Conservation (phyloP, 2,888 invertebrate genomes). For the Microlaimidae sp. region DNA sequence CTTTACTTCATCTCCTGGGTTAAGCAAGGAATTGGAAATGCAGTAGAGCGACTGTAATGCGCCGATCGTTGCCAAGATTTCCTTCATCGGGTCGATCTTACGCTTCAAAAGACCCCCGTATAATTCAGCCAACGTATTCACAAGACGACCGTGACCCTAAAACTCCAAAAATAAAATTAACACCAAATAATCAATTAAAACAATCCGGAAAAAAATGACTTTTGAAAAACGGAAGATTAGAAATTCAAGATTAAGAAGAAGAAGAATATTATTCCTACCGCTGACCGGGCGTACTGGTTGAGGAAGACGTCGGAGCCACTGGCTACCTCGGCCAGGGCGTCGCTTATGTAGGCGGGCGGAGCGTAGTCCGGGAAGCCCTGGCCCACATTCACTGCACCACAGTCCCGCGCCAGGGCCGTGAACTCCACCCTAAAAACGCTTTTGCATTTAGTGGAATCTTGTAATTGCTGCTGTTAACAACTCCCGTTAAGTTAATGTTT, state of each 20-base stretch:
- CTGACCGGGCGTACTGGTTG: slow-evolving; percentile 31
- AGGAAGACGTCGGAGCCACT: no score
- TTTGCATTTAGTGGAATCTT: no score
- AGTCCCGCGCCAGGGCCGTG: slow-evolving; percentile 27
- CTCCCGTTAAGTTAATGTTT: no score
- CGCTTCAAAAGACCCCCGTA: slow-evolving; percentile 61
- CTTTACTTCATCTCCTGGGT: slow-evolving; percentile 52
- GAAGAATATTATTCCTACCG: no score
- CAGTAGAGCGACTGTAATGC: slow-evolving; percentile 86
- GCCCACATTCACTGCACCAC: slow-evolving; percentile 32
- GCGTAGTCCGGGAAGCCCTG: slow-evolving; percentile 35
- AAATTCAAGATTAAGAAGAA: no score
- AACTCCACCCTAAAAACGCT: slow-evolving; percentile 35
- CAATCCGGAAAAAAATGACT: no score
- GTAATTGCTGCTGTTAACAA: no score
- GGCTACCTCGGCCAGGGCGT: slow-evolving; percentile 25
- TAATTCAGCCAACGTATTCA: slow-evolving; percentile 61
- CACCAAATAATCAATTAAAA: no score
- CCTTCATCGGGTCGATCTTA: slow-evolving; percentile 59
- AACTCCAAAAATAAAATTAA: no score
- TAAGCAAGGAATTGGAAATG: slow-evolving; percentile 65
- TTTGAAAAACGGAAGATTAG: no score
- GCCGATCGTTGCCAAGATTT: slow-evolving; percentile 72
- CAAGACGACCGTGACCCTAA: slow-evolving; percentile 76
- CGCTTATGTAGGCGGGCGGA: slow-evolving; percentile 26